Evolutionary conservation across 2,797 vertebrate species (phyloP).

Genomic region (Florisuga fusca): DNA sequence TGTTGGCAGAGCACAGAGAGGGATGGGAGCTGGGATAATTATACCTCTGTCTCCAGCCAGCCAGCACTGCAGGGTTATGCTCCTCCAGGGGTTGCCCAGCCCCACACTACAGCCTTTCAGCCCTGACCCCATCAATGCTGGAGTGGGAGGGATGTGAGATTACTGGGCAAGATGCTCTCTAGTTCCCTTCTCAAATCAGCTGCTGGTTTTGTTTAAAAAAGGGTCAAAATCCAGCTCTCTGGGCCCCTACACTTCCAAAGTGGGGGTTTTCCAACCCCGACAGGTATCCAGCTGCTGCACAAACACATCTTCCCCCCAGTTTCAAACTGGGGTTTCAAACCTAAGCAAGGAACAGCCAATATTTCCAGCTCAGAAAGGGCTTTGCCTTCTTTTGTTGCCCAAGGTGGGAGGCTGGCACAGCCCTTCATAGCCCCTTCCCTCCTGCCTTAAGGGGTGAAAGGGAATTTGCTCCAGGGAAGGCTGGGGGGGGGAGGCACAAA

Average conservation of each 20-base stretch:
- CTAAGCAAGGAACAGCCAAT: neutral
- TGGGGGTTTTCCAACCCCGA: rapidly evolving
- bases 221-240: rapidly evolving
- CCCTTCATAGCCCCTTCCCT: rapidly evolving
- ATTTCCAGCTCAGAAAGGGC: neutral
- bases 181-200: neutral
- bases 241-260: rapidly evolving
- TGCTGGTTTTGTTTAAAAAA: neutral
- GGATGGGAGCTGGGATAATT: constrained; percentile 10
- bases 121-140: rapidly evolving
- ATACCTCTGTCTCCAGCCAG: neutral
- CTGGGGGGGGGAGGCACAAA: rapidly evolving
- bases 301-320: neutral
- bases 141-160: neutral
- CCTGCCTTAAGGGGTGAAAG: rapidly evolving
- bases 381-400: neutral
- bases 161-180: rapidly evolving
- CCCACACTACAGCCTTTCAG: rapidly evolving
- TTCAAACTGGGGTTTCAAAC: too few species aligned
- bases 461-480: neutral
- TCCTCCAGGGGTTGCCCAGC: neutral
- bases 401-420: rapidly evolving
- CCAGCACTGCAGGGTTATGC: neutral
- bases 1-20: neutral
- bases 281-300: rapidly evolving